These are phyloP conservation scores for Rhynchotus rufescens DNA, from an alignment of 2,797 vertebrate species.

Conservation along the genomic window DNA sequence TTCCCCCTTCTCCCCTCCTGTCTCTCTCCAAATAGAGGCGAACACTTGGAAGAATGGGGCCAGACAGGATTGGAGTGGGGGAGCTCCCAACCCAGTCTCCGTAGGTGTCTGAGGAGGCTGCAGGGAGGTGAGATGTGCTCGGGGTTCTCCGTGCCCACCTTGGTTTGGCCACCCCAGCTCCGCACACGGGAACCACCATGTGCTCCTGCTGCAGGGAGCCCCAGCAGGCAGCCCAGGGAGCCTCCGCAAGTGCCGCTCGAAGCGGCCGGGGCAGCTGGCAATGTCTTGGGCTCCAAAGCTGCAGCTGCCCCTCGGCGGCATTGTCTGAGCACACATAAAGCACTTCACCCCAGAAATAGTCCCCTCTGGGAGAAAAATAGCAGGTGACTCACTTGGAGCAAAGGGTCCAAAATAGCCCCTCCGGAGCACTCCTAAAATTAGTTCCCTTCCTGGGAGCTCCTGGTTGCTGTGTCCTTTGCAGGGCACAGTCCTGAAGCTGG, in stretches of 20 bases:
- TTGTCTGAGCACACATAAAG: conserved; percentile 44
- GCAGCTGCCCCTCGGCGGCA: neutral
- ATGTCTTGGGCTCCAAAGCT: neutral
- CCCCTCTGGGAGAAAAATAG: conserved; percentile 56
- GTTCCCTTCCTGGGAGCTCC: conserved; percentile 43
- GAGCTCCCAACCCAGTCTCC: neutral
- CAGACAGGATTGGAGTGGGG: neutral
- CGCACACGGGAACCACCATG: no score
- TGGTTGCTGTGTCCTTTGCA: conserved; percentile 43
- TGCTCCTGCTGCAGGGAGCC: no score
- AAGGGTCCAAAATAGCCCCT: conserved; percentile 71
- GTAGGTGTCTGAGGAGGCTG: neutral
- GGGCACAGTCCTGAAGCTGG: conserved; percentile 10
- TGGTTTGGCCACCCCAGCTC: neutral
- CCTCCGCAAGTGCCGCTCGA: neutral
- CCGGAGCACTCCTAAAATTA: conserved; percentile 67
- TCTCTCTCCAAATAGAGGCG: neutral
- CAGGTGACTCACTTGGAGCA: conserved; percentile 64
- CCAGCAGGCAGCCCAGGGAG: neutral
- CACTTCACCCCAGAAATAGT: conserved; percentile 55
- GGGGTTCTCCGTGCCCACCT: neutral
- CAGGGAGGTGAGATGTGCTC: neutral
- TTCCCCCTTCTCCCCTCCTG: neutral
- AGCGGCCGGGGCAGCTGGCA: neutral
- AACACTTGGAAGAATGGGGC: neutral